Evolutionary conservation across 2,113 vertebrate genomes (phyloP).

Genomic region (Sander lucioperca): DNA sequence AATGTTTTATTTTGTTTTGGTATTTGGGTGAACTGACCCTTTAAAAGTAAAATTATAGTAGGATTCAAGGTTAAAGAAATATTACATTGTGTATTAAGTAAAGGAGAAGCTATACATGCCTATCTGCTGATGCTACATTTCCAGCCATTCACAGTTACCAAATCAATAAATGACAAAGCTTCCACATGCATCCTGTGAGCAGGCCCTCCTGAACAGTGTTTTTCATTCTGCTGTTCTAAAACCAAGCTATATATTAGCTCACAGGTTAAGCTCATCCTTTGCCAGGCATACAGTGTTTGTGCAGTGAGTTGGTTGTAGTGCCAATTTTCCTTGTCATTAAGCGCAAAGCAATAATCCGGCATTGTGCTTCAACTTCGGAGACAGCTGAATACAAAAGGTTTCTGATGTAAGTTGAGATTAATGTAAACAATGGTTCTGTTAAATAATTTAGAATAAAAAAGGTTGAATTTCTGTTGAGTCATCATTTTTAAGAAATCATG

Average conservation of each 20-base stretch:
- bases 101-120: conserved; percentile 49
- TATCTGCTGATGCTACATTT: conserved; percentile 41
- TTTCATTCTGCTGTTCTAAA: conserved; percentile 21
- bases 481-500: neutral
- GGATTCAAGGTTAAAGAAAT: conserved; percentile 48
- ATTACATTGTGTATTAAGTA: conserved; percentile 25
- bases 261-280: conserved; percentile 30
- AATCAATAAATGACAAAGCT: conserved; percentile 29
- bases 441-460: neutral
- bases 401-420: conserved; percentile 56
- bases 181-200: conserved; percentile 53
- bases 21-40: conserved; percentile 43
- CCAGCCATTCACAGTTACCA: conserved; percentile 31
- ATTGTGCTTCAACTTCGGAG: conserved; percentile 41
- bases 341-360: conserved; percentile 48
- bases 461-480: neutral
- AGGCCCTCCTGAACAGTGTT: neutral
- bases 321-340: neutral
- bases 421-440: conserved; percentile 6
- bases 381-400: conserved; percentile 42
- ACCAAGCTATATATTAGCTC: conserved; percentile 34
- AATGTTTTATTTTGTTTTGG: neutral
- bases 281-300: conserved; percentile 22
- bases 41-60: conserved; percentile 33
- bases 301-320: conserved; percentile 19